Conservation (phyloP, 2,113 vertebrate genomes). For the Dermatemys mawii region DNA sequence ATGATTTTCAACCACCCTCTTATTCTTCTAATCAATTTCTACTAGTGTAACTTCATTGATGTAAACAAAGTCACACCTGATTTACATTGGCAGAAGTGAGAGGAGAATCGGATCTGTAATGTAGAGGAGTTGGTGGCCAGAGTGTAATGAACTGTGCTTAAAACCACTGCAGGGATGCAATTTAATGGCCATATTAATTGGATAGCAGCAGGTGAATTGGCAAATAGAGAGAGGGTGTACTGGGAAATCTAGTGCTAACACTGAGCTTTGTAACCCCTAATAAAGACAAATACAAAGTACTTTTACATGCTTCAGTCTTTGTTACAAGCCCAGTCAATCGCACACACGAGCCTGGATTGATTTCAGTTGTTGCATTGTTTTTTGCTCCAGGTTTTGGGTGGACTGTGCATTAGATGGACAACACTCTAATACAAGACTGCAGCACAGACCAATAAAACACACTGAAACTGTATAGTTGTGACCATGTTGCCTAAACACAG, state of each 20-base stretch:
- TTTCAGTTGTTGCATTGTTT: not conserved
- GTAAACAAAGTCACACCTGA: fast-evolving
- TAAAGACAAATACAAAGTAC: not conserved
- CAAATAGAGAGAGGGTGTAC: no score
- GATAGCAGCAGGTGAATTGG: not conserved
- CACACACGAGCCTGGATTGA: not conserved
- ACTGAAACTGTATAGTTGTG: not conserved
- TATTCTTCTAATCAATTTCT: not conserved
- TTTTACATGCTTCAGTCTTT: not conserved
- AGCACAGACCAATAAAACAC: not conserved
- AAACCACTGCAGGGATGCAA: fast-evolving
- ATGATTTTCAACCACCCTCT: not conserved
- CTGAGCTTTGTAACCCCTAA: fast-evolving
- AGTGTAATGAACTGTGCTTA: fast-evolving
- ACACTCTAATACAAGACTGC: not conserved
- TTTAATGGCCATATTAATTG: not conserved
- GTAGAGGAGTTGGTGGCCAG: not conserved
- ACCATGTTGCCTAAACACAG: not conserved
- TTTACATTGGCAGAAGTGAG: not conserved
- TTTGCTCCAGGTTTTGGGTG: fast-evolving
- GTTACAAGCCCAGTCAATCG: not conserved
- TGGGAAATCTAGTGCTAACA: fast-evolving
- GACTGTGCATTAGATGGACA: not conserved
- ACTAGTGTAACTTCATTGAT: not conserved
- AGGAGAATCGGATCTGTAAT: fast-evolving